Percentiles rank a stretch among this genome's conserved stretches.
phyloP scores from a whole-genome alignment of 2,888 invertebrate species.

The Psococerastis gibbosa region DNA sequence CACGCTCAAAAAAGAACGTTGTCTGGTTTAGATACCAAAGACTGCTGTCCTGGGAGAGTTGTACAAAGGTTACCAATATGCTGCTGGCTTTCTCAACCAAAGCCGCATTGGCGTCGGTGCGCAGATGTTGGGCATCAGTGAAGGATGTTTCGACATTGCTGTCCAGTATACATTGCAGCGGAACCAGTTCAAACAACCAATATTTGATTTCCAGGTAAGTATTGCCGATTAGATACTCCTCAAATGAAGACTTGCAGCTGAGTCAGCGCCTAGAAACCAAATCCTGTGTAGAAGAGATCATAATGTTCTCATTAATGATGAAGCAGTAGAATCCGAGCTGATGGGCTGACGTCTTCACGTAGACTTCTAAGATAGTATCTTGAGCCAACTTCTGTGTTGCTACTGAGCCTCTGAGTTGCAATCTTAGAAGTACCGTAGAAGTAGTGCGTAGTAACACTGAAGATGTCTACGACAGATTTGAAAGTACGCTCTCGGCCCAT shows the following conservation, averaged over 20 bases:
- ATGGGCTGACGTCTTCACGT: too few species aligned
- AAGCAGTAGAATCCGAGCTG: not conserved
- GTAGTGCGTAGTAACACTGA: too few species aligned
- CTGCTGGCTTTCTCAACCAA: slow-evolving; percentile 85
- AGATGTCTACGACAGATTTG: too few species aligned
- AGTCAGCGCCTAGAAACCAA: too few species aligned
- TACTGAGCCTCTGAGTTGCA: too few species aligned
- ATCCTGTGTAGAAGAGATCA: not conserved
- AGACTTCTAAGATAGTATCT: too few species aligned
- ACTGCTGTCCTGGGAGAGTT: slow-evolving; percentile 63
- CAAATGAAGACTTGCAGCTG: too few species aligned
- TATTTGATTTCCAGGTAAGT: slow-evolving; percentile 73
- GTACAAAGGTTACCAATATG: slow-evolving; percentile 88
- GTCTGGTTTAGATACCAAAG: slow-evolving; percentile 40
- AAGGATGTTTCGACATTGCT: slow-evolving; percentile 83
- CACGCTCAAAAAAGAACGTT: too few species aligned
- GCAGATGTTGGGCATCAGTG: slow-evolving; percentile 85
- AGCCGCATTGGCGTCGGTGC: slow-evolving; percentile 73
- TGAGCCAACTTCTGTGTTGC: too few species aligned
- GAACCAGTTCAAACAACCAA: slow-evolving; percentile 75
- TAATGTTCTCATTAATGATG: not conserved
- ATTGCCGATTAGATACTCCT: too few species aligned
- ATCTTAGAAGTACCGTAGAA: too few species aligned
- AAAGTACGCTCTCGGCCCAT: too few species aligned
- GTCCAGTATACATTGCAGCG: slow-evolving; percentile 82